Evolutionary conservation across 2,888 invertebrate species (phyloP), one percentile per base, ranked within the genome.

Genomic region (Polietes domitor): DNA sequence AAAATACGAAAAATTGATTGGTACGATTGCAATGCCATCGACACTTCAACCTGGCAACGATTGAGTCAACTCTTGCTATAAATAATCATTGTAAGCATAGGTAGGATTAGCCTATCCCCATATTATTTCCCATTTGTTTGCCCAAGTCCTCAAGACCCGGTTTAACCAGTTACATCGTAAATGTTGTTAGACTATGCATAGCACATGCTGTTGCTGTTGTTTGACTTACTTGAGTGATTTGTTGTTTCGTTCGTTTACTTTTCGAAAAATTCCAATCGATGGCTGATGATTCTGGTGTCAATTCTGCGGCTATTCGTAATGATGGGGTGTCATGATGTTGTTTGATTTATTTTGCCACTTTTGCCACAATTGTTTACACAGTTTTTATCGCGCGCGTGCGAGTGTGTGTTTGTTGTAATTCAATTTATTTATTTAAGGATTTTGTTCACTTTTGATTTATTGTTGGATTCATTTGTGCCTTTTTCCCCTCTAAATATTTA

Each of bases 331-430:
- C 65, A 65, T 37, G 65, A 65, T 37, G 37, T 65, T 65, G 65
- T 65, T 65, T 65, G 65, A 65, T 65, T 65, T 65, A 65, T 65
- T 65, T 19, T 41, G 65, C 65, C 65, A 65, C 65, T 65, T 65
- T 37, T 65, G 41, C 21, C n/a, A 26, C 61, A 21, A 12, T 65
- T 65, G 37, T 65, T 65, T 41, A 37, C 41, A 3, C 19, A 41
- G 21, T 65, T 10, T 53, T 21, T 21, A 9, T 53, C 41, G 21
- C 17, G 32, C n/a, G 32, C 12, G 15, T 61, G 61, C 17, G 1
- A 12, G 24, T 58, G 50, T 50, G 17, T 50, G 17, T 58, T 32
- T 61, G 58, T 63, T 65, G 65, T 37, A 37, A 65, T 65, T 65
- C 37, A 19, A 65, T 65, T 37, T 65, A 65, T 65, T 65, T 65